Conservation (phyloP, 1,140 invertebrate species). For the Lutraria rhynchaena region DNA sequence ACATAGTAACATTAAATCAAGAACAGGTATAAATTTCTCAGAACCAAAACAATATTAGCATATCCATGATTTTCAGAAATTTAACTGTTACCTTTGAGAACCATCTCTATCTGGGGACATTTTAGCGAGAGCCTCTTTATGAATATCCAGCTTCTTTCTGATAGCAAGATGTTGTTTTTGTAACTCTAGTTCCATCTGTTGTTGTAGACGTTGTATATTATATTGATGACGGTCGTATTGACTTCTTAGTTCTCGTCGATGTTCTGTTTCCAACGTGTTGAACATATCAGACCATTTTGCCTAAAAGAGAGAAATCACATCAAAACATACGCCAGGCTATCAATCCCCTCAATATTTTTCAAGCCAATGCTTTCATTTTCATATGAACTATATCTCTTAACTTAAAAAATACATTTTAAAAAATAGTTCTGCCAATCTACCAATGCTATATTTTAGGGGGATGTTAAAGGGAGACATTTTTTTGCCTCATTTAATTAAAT, state of each 20-base stretch:
- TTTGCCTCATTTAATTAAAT: no score
- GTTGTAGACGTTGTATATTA: constrained; percentile 70
- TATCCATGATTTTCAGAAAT: no score
- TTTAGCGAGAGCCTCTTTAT: constrained; percentile 64
- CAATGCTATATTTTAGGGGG: no score
- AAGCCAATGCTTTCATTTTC: neutral
- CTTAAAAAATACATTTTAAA: no score
- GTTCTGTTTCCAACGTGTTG: constrained; percentile 69
- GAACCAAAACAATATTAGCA: no score
- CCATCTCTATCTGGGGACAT: constrained; percentile 37
- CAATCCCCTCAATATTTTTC: neutral
- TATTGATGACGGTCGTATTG: constrained; percentile 71
- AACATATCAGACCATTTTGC: constrained; percentile 74
- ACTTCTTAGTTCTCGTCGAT: constrained; percentile 61
- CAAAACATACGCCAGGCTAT: neutral
- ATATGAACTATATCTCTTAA: no score
- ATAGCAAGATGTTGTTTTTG: constrained; percentile 66
- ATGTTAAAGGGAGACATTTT: no score
- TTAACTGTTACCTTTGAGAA: neutral
- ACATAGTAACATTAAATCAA: no score
- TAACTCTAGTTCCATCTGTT: constrained; percentile 69
- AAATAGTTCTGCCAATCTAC: no score
- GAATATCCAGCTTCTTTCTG: constrained; percentile 64
- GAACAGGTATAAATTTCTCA: no score
- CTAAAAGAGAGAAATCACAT: constrained; percentile 50